phyloP scores from a whole-genome alignment of 2,113 vertebrate species.

The Salvelinus fontinalis region DNA sequence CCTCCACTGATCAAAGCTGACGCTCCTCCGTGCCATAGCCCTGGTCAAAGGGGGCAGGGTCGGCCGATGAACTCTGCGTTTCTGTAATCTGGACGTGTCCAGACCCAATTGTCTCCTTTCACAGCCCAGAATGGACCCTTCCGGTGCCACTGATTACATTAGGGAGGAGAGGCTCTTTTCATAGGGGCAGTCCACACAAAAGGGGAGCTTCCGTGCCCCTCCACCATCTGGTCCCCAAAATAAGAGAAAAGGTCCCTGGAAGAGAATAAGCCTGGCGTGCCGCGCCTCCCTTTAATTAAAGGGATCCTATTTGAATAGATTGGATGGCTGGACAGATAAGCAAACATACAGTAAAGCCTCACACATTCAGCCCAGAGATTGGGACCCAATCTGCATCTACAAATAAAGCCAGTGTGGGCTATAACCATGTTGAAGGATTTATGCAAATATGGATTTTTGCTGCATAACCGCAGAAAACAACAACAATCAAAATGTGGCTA shows the following conservation, averaged over 20 bases:
- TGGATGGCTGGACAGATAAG: constrained; percentile 67
- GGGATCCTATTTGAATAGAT: constrained; percentile 66
- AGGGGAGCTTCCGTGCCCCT: constrained; percentile 81
- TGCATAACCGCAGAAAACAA: constrained; percentile 31
- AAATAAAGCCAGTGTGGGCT: constrained; percentile 57
- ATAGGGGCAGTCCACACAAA: constrained; percentile 39
- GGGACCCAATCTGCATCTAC: constrained; percentile 60
- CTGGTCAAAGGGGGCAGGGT: constrained; percentile 72
- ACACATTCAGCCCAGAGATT: constrained; percentile 55
- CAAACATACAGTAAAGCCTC: constrained; percentile 74
- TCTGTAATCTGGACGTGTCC: constrained; percentile 76
- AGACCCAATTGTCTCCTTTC: constrained; percentile 94
- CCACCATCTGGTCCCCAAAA: constrained; percentile 92
- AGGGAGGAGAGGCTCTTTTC: constrained; percentile 80
- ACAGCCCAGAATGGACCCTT: constrained; percentile 87
- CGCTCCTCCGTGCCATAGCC: constrained; percentile 62
- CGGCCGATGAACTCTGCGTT: constrained; percentile 89
- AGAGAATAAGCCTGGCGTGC: constrained; percentile 76
- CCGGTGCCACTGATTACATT: constrained; percentile 94
- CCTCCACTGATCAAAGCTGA: constrained; percentile 95
- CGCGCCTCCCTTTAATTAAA: constrained; percentile 56
- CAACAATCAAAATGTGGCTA: constrained; percentile 7
- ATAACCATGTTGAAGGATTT: constrained; percentile 32
- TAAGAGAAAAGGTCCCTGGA: constrained; percentile 84
- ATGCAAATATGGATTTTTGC: constrained; percentile 25